phyloP scores from a whole-genome alignment of 1,140 invertebrate species.

The Condylostylus longicornis region DNA sequence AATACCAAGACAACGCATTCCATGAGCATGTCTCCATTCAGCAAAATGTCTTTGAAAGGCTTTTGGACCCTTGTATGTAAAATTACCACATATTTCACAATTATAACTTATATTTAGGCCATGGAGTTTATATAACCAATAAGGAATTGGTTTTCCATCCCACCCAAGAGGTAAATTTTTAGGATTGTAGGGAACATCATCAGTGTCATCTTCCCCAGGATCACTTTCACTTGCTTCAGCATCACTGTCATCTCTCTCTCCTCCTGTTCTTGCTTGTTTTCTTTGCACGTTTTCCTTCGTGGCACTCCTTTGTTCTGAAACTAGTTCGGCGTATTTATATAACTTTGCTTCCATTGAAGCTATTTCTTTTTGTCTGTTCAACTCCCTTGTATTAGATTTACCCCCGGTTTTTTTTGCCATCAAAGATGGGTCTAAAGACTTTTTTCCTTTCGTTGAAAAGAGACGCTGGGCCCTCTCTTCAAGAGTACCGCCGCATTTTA shows the following conservation, averaged over 20 bases:
- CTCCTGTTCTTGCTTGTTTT: constrained; percentile 92
- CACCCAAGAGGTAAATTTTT: constrained; percentile 98
- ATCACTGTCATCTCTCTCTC: constrained; percentile 84
- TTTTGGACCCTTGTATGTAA: constrained; percentile 97
- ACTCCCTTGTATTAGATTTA: constrained; percentile 50
- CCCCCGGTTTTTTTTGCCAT: constrained; percentile 67
- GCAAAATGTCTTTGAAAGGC: constrained; percentile 99
- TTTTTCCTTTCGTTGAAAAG: constrained; percentile 90
- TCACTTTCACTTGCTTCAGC: constrained; percentile 79
- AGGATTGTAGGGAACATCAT: constrained; percentile 95
- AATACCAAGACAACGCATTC: constrained; percentile 97
- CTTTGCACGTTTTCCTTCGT: constrained; percentile 97
- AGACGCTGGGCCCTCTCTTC: constrained; percentile 92
- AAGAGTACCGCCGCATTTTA: constrained; percentile 96
- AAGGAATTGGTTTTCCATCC: constrained; percentile 99
- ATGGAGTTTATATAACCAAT: constrained; percentile 99
- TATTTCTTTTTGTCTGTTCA: constrained; percentile 65
- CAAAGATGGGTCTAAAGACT: constrained; percentile 72
- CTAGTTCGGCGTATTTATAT: constrained; percentile 69
- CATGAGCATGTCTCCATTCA: constrained; percentile 98
- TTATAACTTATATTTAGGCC: constrained; percentile 98
- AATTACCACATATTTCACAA: constrained; percentile 99
- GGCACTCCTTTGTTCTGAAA: constrained; percentile 68
- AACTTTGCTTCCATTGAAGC: constrained; percentile 77
- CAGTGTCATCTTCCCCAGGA: constrained; percentile 79